These are phyloP conservation scores for Myrmecobius fasciatus DNA, from an alignment of 2,113 vertebrate species.

Conservation along the genomic window DNA sequence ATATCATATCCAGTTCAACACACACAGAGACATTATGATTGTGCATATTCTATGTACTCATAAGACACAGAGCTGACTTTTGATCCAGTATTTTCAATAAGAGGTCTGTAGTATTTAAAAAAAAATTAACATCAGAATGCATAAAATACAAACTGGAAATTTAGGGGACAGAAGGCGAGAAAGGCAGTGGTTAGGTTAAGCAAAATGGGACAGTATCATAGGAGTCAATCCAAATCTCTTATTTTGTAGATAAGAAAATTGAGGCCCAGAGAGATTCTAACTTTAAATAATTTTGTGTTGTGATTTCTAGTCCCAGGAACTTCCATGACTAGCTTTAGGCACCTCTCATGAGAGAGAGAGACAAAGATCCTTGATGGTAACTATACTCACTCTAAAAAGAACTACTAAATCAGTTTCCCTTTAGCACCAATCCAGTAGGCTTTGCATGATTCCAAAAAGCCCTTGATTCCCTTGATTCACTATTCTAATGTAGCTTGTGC, in stretches of 20 bases:
- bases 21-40: background rate
- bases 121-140: background rate
- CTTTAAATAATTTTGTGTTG: background rate
- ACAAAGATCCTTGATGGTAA: background rate
- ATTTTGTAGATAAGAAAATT: background rate
- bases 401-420: background rate
- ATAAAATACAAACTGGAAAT: background rate
- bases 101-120: background rate
- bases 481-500: background rate
- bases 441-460: background rate
- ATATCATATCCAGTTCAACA: background rate
- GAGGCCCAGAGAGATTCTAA: background rate
- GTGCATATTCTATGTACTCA: background rate
- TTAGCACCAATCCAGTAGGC: background rate
- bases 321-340: background rate
- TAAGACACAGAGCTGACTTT: background rate
- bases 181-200: background rate
- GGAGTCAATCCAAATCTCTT: background rate
- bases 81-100: background rate
- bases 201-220: background rate
- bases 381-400: background rate
- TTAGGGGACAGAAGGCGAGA: background rate
- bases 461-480: background rate
- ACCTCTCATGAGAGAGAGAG: background rate
- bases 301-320: background rate